phyloP scores from a whole-genome alignment of 2,888 invertebrate genomes.

The Beris morrisii region DNA sequence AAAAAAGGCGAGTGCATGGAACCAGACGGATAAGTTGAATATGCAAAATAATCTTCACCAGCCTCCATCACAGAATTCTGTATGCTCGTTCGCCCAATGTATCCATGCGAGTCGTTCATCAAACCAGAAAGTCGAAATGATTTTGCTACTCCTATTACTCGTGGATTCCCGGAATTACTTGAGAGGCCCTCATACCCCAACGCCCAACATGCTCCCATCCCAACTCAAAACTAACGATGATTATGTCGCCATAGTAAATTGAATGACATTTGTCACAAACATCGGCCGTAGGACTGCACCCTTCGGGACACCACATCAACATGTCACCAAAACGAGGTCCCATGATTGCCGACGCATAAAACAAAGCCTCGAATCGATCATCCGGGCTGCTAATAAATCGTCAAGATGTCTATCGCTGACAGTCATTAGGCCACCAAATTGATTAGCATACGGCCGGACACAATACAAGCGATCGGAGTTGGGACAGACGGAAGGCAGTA shows the following conservation, averaged over 20 bases:
- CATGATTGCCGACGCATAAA: constrained; percentile 4
- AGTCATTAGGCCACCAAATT: constrained; percentile 31
- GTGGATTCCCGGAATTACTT: background rate
- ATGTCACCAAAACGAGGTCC: constrained; percentile 3
- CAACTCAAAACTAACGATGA: background rate
- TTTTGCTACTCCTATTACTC: constrained; percentile 10
- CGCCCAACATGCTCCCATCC: constrained; percentile 7
- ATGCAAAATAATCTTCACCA: constrained; percentile 22
- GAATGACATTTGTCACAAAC: constrained; percentile 2
- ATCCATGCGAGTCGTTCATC: constrained; percentile 2
- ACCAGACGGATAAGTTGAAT: constrained; percentile 13
- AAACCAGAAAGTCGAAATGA: constrained; percentile 22
- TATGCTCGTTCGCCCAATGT: background rate
- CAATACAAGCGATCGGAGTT: constrained; percentile 13
- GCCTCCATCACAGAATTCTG: constrained; percentile 10
- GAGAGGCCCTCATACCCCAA: background rate
- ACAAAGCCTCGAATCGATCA: constrained; percentile 27
- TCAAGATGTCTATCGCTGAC: constrained; percentile 33
- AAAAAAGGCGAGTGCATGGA: too few species aligned
- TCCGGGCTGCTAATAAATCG: constrained; percentile 28
- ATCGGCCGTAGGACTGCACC: background rate
- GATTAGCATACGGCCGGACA: constrained; percentile 17
- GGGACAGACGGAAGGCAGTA: constrained; percentile 5
- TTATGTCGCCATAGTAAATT: constrained; percentile 18
- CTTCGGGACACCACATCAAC: constrained; percentile 7